Evolutionary conservation across 2,888 invertebrate species (phyloP).

Genomic region (Agriopis marginaria): DNA sequence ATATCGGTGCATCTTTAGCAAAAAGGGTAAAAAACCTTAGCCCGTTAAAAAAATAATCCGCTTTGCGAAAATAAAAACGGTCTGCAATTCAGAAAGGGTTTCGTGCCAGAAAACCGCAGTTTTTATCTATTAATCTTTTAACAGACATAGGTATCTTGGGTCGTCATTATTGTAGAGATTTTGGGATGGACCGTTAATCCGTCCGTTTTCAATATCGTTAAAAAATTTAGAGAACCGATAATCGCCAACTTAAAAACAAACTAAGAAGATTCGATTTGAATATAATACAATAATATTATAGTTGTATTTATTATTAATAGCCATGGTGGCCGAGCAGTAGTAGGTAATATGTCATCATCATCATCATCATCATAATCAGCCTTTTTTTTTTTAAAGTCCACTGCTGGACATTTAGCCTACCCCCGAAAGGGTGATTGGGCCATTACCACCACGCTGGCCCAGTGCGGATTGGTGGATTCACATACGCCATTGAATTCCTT

Average conservation of each 20-base stretch:
- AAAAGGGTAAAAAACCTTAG: conserved; percentile 63
- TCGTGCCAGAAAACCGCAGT: conserved; percentile 68
- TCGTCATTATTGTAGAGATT: conserved; percentile 25
- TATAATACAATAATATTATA: no score
- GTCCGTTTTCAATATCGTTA: conserved; percentile 5
- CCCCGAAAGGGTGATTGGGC: no score
- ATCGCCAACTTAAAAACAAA: conserved; percentile 8
- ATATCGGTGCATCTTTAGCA: conserved; percentile 50
- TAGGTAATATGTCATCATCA: no score
- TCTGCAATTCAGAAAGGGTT: conserved; percentile 66
- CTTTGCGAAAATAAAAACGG: conserved; percentile 72
- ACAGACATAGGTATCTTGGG: conserved; percentile 56
- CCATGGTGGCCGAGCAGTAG: no score
- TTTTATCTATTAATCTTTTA: conserved; percentile 63
- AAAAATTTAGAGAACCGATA: conserved; percentile 6
- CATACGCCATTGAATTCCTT: no score
- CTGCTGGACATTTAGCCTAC: no score
- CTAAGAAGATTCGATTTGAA: neutral
- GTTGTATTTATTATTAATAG: no score
- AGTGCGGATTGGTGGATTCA: no score
- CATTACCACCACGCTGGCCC: no score
- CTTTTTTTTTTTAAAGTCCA: no score
- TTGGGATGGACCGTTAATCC: conserved; percentile 28
- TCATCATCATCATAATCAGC: no score
- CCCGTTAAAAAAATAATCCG: conserved; percentile 79